Conservation (phyloP, 1,140 invertebrate genomes). For the Meloidogyne exigua region DNA sequence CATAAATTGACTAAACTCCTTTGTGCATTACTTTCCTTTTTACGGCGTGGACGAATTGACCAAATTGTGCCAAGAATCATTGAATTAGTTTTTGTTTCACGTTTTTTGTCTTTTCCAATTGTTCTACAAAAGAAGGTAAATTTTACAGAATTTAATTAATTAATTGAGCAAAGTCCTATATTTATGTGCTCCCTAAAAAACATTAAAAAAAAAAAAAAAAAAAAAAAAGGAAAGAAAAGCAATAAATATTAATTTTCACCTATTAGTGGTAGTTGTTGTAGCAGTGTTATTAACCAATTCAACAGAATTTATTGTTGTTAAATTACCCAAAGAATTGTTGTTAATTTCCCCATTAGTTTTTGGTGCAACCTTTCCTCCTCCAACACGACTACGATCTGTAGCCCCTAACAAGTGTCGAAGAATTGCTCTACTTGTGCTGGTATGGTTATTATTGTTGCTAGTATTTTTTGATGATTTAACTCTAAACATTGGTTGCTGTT, state of each 20-base stretch:
- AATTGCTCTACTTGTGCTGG: constrained; percentile 9
- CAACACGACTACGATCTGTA: constrained; percentile 8
- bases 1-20: constrained; percentile 24
- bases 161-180: too few relatives aligned
- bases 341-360: background rate
- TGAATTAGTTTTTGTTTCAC: constrained; percentile 30
- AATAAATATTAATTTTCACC: background rate
- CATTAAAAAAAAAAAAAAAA: background rate
- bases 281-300: background rate
- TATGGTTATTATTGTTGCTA: background rate
- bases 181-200: background rate
- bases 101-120: constrained; percentile 17
- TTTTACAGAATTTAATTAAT: background rate
- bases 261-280: background rate
- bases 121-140: constrained; percentile 1
- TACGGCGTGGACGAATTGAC: constrained; percentile 23
- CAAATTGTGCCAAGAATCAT: constrained; percentile 30
- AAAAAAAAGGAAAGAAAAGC: background rate
- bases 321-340: background rate
- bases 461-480: background rate
- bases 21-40: constrained; percentile 20
- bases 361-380: constrained; percentile 22
- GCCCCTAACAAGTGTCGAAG: constrained; percentile 18
- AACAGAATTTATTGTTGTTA: background rate
- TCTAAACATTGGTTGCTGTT: background rate